Evolutionary conservation across 1,140 invertebrate species (phyloP).

Genomic region (Adelges cooleyi): DNA sequence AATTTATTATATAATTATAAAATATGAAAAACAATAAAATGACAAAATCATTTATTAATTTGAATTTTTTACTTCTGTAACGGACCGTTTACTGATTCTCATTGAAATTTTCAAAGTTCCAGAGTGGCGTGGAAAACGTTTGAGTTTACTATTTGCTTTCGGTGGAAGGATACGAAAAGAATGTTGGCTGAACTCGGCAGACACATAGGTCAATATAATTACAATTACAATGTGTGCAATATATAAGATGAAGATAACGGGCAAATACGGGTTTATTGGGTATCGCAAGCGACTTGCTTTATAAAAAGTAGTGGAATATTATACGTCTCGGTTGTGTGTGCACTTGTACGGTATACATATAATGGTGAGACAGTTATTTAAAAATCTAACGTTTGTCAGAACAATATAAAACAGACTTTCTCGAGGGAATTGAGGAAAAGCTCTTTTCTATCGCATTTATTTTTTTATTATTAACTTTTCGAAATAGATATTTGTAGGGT

Average conservation of each 20-base stretch:
- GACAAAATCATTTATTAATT: too few species aligned
- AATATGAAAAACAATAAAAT: too few species aligned
- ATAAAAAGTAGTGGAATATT: background rate
- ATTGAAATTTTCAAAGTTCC: too few species aligned
- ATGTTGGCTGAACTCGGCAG: too few species aligned
- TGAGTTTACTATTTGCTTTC: too few species aligned
- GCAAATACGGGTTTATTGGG: background rate
- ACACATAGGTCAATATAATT: constrained; percentile 4
- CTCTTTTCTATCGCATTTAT: background rate
- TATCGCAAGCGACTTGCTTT: background rate
- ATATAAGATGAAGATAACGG: background rate
- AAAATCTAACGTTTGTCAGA: background rate
- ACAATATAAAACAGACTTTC: background rate
- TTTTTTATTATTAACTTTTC: too few species aligned
- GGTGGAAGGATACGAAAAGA: too few species aligned
- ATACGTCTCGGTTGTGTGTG: background rate
- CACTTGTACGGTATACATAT: background rate
- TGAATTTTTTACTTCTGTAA: too few species aligned
- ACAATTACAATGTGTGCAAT: background rate
- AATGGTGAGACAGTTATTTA: background rate
- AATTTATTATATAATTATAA: too few species aligned
- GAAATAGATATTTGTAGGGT: too few species aligned
- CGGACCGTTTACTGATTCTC: too few species aligned
- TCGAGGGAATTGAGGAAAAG: background rate
- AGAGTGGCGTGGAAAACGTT: too few species aligned